These are phyloP conservation scores for Eilema griseolum DNA, from an alignment of 2,888 invertebrate species.

Conservation along the genomic window DNA sequence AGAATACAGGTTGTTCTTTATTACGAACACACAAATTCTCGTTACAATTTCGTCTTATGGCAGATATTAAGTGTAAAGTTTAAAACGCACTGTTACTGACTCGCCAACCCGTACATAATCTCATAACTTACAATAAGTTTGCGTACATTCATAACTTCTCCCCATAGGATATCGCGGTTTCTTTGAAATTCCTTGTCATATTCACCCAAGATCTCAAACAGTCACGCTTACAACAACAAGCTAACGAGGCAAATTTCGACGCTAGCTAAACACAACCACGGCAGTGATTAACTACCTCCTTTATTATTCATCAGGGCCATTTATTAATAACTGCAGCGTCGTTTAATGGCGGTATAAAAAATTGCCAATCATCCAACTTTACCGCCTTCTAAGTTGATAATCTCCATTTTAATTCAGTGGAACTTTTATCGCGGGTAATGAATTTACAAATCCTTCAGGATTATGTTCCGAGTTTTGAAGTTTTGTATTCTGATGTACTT, in stretches of 20 bases:
- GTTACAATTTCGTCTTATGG: not conserved
- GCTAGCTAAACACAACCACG: constrained; percentile 7
- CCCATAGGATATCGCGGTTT: not conserved
- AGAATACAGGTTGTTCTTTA: too few species aligned
- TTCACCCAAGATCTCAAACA: not conserved
- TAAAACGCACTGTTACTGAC: not conserved
- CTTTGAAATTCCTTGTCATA: not conserved
- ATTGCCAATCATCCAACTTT: constrained; percentile 57
- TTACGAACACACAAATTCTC: not conserved
- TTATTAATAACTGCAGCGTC: constrained; percentile 39
- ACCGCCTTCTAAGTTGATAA: constrained; percentile 63
- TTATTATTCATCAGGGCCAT: constrained; percentile 18
- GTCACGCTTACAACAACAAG: not conserved
- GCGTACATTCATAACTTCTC: not conserved
- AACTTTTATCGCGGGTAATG: constrained; percentile 73
- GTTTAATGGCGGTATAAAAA: constrained; percentile 54
- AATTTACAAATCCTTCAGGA: constrained; percentile 72
- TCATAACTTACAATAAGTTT: not conserved
- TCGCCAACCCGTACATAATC: not conserved
- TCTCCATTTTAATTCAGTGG: constrained; percentile 70
- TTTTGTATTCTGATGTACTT: constrained; percentile 38
- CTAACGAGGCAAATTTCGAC: constrained; percentile 6
- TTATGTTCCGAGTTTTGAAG: constrained; percentile 57
- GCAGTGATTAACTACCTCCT: constrained; percentile 14
- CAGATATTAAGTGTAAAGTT: not conserved